Percentiles rank a stretch among this genome's conserved stretches.
These are phyloP conservation scores for Volucella bombylans DNA, from an alignment of 2,888 invertebrate species.

Conservation along the genomic window DNA sequence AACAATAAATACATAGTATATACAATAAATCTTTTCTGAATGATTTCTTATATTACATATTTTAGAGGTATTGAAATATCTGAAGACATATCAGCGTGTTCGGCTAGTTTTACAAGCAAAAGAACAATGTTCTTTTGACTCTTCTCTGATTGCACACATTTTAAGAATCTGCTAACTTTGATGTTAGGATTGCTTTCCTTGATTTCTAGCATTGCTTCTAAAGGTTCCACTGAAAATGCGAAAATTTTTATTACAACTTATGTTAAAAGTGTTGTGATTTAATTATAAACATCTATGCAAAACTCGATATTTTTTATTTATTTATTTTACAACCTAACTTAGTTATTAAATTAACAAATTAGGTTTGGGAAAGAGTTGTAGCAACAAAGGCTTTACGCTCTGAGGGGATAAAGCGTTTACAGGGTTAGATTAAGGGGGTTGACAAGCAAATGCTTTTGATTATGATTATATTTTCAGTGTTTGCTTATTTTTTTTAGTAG, in stretches of 20 bases:
- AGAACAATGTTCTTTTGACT: slow-evolving; percentile 76
- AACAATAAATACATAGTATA: background rate
- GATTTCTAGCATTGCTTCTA: slow-evolving; percentile 74
- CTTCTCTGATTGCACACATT: slow-evolving; percentile 75
- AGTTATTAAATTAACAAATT: too few relatives aligned
- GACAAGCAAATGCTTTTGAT: too few relatives aligned
- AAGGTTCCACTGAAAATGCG: slow-evolving; percentile 11
- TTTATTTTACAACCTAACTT: too few relatives aligned
- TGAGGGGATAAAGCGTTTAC: too few relatives aligned
- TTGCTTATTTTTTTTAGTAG: too few relatives aligned
- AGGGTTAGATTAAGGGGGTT: too few relatives aligned
- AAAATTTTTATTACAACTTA: background rate
- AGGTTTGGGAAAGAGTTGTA: too few relatives aligned
- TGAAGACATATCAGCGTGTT: slow-evolving; percentile 78
- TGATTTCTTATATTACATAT: slow-evolving; percentile 77
- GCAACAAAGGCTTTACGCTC: too few relatives aligned
- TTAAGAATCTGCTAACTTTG: slow-evolving; percentile 78
- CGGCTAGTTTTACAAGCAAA: slow-evolving; percentile 79
- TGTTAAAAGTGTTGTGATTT: too few relatives aligned
- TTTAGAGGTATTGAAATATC: slow-evolving; percentile 78
- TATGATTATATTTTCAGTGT: too few relatives aligned
- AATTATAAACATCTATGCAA: too few relatives aligned
- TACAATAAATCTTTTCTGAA: background rate
- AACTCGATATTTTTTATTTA: too few relatives aligned
- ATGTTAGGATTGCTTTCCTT: slow-evolving; percentile 78